Base-by-base conservation (phyloP, 1,140 invertebrate genomes). In the Pogonognathellus flavescens region DNA sequence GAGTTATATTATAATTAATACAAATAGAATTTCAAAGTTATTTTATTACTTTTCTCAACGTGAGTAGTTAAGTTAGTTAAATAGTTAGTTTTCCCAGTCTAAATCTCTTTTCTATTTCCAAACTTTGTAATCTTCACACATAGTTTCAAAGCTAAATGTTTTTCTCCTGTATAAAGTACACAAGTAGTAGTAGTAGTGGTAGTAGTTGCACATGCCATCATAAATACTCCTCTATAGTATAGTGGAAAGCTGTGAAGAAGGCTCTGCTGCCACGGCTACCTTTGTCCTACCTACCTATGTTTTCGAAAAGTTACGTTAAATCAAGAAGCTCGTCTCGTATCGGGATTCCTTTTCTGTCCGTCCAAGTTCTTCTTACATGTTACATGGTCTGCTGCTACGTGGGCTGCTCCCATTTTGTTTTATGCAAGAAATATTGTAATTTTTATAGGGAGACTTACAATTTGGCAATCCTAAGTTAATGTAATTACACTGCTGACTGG, bases 381-480 rank as follows among this genome's bases (percentile, higher is more conserved):
- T 11, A 13, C 18, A 11, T 76, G 41, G 25, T 76, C 70, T 76
- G 22, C 31, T 49, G 31, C 49, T 9, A 7, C 53, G 2, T 57
- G 11, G 53, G 25, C 31, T 76, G 70, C 70, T 76, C 70, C 70
- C 70, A 76, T 76, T 76, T 76, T 76, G 41, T 76, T 76, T 76
- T 76, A 76, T 76, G 70, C 70, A 76, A 76, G 70, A 76, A 76
- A 76, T 76, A 76, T 76, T 76, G 70, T 76, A 76, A 76, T 76
- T 76, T 76, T 76, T 76, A 76, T 76, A 76, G 70, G 70, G 70
- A 76, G 70, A 76, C 70, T 76, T 76, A 76, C 70, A 76, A 76
- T 76, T 76, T 76, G 70, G 70, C 70, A 76, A 76, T 76, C 70
- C 70, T 76, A 76, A 76, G 70, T 76, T 76, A 76, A 76, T 76